A percentile compares a stretch with the other conserved stretches of the same genome.
These are phyloP conservation scores for Drosophila sechellia DNA, from an alignment of 1,140 invertebrate genomes.

Conservation along the genomic window DNA sequence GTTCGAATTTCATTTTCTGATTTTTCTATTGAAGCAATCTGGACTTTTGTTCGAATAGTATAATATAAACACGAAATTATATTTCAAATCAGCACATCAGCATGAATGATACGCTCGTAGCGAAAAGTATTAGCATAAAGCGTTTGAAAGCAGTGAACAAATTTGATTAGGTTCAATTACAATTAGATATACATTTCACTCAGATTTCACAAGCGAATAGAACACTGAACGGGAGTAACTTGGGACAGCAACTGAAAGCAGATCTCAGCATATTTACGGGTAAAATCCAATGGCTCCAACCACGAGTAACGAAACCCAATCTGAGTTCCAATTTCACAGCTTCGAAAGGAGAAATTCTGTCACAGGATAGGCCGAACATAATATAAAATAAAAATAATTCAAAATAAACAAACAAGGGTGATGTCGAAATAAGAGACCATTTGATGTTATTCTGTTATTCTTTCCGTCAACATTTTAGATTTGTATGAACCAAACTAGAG, in stretches of 20 bases:
- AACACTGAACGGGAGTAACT: background rate
- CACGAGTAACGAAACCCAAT: background rate
- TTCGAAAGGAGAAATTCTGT: background rate
- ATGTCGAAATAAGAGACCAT: conserved; percentile 16
- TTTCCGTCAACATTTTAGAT: background rate
- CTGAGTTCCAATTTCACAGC: conserved; percentile 1
- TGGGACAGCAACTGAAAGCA: background rate
- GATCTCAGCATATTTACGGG: background rate
- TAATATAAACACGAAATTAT: too few relatives aligned
- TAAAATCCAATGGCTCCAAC: background rate
- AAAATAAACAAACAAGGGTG: conserved; percentile 22
- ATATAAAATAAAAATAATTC: conserved; percentile 46
- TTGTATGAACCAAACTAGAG: background rate
- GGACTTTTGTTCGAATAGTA: too few relatives aligned
- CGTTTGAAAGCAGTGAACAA: background rate
- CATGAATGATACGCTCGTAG: too few relatives aligned
- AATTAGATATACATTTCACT: background rate
- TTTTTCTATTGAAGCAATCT: background rate
- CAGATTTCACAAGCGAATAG: conserved; percentile 3
- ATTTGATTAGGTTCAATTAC: conserved; percentile 2
- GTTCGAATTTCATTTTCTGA: conserved; percentile 34
- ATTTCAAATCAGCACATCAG: too few relatives aligned
- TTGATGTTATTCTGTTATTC: conserved; percentile 11
- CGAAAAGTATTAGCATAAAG: conserved; percentile 9
- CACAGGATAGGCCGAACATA: conserved; percentile 33